Base-by-base conservation (phyloP, 2,113 vertebrate species). In the Chaenogobius annularis region DNA sequence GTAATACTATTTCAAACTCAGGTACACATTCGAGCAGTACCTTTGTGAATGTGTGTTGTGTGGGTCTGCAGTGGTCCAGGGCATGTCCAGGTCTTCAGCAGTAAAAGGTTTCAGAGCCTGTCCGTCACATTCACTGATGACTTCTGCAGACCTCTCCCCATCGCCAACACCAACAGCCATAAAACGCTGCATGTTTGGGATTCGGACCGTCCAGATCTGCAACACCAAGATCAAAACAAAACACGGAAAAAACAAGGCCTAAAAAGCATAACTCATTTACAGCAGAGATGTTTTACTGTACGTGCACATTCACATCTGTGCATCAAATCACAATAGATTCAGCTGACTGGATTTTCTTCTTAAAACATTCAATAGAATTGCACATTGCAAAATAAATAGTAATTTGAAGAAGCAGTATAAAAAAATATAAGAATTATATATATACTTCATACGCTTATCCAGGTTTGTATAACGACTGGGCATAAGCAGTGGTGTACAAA, bases 71-170 rank as follows among this genome's bases (percentile, higher is more conserved):
- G 72, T 70, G 82, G 87, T 77, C 1, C 82, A 78, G 73, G 80
- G 84, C 5, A 73, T 84, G 82, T 82, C 75, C 55, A 35, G 54
- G 81, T 85, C 84, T 83, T 74, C 70, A 85, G 87, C 86, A 88
- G 82, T 90, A 89, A 90, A 91, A 85, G 77, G 81, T 91, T 70
- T 91, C 77, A 80, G 85, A 84, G 83, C 70, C 79, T 84, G 87
- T 90, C 86, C 55, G 52, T 90, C 89, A 90, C 81, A 75, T 80
- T 71, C 47, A 63, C 67, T 92, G 90, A 93, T 90, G 91, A 88
- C 81, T 93, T 91, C 73, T 90, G 68, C 91, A 93, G 93, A 88
- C 79, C 72, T 83, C 86, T 84, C 74, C 84, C 61, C 82, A 80
- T 79, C 69, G 52, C 82, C 55, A 79, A 87, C 86, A 88, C 74